Evolutionary conservation across 2,113 vertebrate genomes (phyloP).

Genomic region (Archilochus colubris): DNA sequence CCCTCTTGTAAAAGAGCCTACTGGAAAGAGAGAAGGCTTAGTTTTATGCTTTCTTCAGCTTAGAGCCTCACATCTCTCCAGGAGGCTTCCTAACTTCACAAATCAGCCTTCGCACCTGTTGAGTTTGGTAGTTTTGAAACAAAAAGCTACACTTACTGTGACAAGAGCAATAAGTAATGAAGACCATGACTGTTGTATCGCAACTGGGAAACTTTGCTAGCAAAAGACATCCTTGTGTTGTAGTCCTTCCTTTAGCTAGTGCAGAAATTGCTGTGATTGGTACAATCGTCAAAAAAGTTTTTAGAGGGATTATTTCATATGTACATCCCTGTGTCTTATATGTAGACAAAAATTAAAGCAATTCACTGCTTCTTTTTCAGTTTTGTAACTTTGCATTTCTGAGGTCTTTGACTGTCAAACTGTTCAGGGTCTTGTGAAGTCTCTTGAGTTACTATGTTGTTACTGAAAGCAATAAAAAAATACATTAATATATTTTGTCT

Average conservation of each 20-base stretch:
- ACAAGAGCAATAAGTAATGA: not conserved
- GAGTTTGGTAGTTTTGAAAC: not conserved
- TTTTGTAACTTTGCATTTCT: not conserved
- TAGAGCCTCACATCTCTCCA: not conserved
- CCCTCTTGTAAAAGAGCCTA: not conserved
- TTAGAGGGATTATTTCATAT: not conserved
- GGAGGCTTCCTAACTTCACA: not conserved
- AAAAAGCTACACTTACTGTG: not conserved
- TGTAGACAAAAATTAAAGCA: not conserved
- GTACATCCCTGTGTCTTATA: not conserved
- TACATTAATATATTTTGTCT: not conserved
- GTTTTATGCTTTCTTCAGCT: not conserved
- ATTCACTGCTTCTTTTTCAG: not conserved
- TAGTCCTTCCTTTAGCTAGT: not conserved
- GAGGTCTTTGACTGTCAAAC: not conserved
- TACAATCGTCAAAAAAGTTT: rapidly evolving
- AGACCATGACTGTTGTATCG: not conserved
- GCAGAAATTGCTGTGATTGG: not conserved
- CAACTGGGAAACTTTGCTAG: not conserved
- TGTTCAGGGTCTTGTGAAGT: not conserved
- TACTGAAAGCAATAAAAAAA: not conserved
- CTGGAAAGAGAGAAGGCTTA: not conserved
- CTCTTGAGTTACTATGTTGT: not conserved
- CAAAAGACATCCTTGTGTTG: not conserved
- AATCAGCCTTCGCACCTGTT: not conserved